Percentiles rank a stretch among this genome's conserved stretches.
These are phyloP conservation scores for Drosophila auraria DNA, from an alignment of 1,140 invertebrate genomes.

Conservation along the genomic window DNA sequence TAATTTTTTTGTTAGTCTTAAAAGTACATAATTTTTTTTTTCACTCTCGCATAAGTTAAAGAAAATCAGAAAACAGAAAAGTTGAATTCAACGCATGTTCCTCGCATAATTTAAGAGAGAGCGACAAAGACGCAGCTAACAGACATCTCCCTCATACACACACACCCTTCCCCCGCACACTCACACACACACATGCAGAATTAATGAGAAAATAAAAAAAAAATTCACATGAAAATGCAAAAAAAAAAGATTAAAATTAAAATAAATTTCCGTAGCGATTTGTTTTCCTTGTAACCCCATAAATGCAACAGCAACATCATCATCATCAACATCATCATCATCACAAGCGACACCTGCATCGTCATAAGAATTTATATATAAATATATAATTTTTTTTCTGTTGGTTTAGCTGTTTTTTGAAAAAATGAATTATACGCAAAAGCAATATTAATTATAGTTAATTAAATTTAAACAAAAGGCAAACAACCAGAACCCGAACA, in stretches of 20 bases:
- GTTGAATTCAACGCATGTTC: conserved; percentile 80
- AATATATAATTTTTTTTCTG: conserved; percentile 62
- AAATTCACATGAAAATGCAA: conserved; percentile 39
- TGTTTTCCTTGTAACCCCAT: conserved; percentile 64
- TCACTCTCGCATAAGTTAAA: conserved; percentile 22
- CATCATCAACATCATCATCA: conserved; percentile 10
- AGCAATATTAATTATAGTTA: conserved; percentile 84
- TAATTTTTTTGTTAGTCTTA: conserved; percentile 43
- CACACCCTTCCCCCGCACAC: background rate
- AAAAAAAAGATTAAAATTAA: conserved; percentile 22
- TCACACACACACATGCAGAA: conserved; percentile 14
- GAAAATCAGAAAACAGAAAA: conserved; percentile 16
- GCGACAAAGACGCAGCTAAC: conserved; percentile 65
- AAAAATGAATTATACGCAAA: conserved; percentile 78
- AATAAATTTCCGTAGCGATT: conserved; percentile 60
- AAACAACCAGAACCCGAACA: conserved; percentile 50
- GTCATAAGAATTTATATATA: conserved; percentile 27
- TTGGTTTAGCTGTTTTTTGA: conserved; percentile 81
- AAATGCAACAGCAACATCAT: conserved; percentile 32
- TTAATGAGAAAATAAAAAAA: conserved; percentile 4
- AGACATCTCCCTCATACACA: conserved; percentile 22
- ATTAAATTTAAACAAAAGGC: conserved; percentile 77
- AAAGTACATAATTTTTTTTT: conserved; percentile 36
- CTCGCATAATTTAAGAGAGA: conserved; percentile 80
- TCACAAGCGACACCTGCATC: conserved; percentile 13